Evolutionary conservation across 64 coral and sea anemone genomes (phyloP).

Genomic region (Cladopsammia gracilis): DNA sequence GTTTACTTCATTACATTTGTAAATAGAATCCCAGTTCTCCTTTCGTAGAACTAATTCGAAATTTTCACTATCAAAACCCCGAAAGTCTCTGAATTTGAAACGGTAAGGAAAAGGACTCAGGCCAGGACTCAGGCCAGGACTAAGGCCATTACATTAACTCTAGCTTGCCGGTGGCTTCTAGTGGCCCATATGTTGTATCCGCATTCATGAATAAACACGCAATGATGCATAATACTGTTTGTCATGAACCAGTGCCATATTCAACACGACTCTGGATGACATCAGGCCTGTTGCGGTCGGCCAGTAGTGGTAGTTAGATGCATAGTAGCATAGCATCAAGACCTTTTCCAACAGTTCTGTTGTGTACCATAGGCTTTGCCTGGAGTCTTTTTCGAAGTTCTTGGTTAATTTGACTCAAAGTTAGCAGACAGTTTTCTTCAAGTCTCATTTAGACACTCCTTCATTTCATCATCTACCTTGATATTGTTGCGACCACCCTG

Average conservation of each 20-base stretch:
- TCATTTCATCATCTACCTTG: constrained; percentile 53
- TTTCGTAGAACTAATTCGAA: too few relatives aligned
- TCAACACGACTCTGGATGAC: neutral
- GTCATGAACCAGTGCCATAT: constrained; percentile 42
- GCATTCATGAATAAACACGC: constrained; percentile 33
- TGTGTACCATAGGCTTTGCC: neutral
- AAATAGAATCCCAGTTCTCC: too few relatives aligned
- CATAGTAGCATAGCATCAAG: constrained; percentile 11
- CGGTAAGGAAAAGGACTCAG: too few relatives aligned
- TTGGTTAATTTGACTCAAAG: constrained; percentile 50
- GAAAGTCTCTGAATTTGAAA: too few relatives aligned
- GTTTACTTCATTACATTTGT: too few relatives aligned
- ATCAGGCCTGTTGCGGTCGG: constrained; percentile 37
- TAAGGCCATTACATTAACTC: neutral
- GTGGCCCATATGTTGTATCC: neutral
- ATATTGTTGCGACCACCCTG: constrained; percentile 40
- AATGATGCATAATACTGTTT: neutral
- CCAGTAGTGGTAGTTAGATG: constrained; percentile 24
- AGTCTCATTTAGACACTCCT: constrained; percentile 56
- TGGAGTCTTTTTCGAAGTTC: constrained; percentile 7
- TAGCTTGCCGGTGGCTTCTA: constrained; percentile 8
- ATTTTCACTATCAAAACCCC: too few relatives aligned
- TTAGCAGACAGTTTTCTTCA: constrained; percentile 33
- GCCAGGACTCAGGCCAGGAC: too few relatives aligned
- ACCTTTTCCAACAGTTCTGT: neutral